A percentile compares a stretch with the other conserved stretches of the same genome.
Evolutionary conservation across 2,797 vertebrate species (phyloP).

Genomic region (Neopelma chrysocephalum): DNA sequence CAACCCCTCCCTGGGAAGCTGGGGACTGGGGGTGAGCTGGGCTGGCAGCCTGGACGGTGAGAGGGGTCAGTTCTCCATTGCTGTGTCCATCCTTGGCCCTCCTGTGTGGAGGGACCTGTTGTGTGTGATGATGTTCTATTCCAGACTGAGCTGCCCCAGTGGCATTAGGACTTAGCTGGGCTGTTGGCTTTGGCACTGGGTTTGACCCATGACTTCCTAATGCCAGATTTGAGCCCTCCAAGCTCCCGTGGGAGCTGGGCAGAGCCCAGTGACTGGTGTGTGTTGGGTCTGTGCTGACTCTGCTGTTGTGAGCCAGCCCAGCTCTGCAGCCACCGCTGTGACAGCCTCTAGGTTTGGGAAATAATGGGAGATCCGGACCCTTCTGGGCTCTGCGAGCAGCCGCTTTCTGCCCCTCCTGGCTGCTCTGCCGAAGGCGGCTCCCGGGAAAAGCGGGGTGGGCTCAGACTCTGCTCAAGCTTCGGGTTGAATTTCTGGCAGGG

Average conservation of each 20-base stretch:
- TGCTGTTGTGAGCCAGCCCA: background rate
- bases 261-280: accelerated
- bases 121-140: background rate
- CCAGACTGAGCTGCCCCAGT: background rate
- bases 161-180: accelerated
- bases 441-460: accelerated
- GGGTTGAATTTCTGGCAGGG: background rate
- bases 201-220: background rate
- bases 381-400: background rate
- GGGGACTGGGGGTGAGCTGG: background rate
- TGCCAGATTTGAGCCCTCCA: background rate
- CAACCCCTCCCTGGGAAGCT: background rate
- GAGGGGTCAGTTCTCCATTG: background rate
- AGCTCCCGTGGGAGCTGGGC: accelerated
- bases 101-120: accelerated
- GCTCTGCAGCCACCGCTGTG: background rate
- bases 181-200: background rate
- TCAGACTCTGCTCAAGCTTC: background rate
- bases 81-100: background rate
- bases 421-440: accelerated
- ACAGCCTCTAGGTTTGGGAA: accelerated
- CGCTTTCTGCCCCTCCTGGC: background rate
- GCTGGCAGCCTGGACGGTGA: background rate
- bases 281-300: background rate
- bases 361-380: background rate